phyloP scores from a whole-genome alignment of 2,797 vertebrate genomes.

The Australoheros facetus region DNA sequence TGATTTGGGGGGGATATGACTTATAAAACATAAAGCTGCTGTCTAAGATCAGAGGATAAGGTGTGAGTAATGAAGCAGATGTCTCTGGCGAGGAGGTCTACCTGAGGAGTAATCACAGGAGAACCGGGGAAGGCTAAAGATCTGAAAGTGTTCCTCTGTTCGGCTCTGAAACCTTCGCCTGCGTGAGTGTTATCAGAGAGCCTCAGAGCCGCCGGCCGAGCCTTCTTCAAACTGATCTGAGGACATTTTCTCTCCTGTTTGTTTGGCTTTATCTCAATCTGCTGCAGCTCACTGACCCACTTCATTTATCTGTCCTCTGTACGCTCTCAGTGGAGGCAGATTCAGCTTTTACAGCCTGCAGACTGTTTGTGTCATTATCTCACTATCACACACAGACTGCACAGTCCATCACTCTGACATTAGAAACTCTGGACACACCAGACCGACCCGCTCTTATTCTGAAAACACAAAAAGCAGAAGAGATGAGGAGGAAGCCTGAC shows the following conservation, averaged over 20 bases:
- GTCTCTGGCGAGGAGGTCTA: not conserved
- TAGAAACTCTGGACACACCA: too few species aligned
- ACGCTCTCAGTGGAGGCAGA: not conserved
- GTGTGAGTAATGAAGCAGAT: not conserved
- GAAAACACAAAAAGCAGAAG: not conserved
- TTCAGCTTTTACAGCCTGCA: not conserved
- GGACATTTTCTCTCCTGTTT: not conserved
- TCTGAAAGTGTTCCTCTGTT: not conserved
- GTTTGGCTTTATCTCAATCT: not conserved
- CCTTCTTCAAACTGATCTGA: not conserved
- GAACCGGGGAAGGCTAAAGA: not conserved
- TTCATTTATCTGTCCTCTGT: conserved; percentile 1
- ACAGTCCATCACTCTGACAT: not conserved
- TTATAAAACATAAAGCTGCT: not conserved
- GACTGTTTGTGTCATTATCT: not conserved
- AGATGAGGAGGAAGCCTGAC: not conserved
- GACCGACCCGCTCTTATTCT: not conserved
- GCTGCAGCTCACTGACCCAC: conserved; percentile 5
- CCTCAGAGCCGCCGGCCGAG: not conserved
- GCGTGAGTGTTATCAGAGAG: not conserved
- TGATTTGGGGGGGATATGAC: too few species aligned
- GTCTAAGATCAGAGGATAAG: not conserved
- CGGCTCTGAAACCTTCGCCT: not conserved
- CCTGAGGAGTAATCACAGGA: not conserved
- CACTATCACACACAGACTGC: not conserved